These are phyloP conservation scores for Trematocara zebra DNA, from an alignment of 2,113 vertebrate species.

Conservation along the genomic window DNA sequence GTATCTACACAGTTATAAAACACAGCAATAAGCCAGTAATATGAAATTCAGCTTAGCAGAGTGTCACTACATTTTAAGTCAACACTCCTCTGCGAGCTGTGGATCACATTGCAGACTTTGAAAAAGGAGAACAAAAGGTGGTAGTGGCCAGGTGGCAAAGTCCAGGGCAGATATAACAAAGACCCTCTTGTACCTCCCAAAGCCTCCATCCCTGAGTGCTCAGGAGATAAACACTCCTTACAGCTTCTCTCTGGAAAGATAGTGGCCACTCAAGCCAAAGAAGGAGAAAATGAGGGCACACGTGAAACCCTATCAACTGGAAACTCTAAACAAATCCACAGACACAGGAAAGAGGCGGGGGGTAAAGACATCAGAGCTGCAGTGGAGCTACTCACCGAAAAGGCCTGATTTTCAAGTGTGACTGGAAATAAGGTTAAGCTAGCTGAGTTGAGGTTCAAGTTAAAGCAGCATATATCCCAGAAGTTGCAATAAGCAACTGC, in stretches of 20 bases:
- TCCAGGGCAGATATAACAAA: slow-evolving; percentile 55
- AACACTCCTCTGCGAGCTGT: neutral
- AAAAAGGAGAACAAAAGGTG: slow-evolving; percentile 55
- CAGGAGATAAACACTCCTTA: slow-evolving; percentile 29
- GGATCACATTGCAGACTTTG: slow-evolving; percentile 39
- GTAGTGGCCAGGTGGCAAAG: slow-evolving; percentile 43
- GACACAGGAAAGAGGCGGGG: neutral
- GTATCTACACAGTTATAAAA: neutral
- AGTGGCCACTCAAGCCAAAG: slow-evolving; percentile 10
- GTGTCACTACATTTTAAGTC: neutral
- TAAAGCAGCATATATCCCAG: neutral
- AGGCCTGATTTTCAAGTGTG: neutral
- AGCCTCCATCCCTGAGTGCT: slow-evolving; percentile 40
- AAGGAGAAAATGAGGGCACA: slow-evolving; percentile 26
- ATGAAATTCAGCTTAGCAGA: neutral
- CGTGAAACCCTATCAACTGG: slow-evolving; percentile 44
- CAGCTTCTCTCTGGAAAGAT: slow-evolving; percentile 5
- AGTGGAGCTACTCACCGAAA: neutral
- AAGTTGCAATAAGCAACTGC: neutral
- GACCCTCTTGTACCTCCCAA: slow-evolving; percentile 50
- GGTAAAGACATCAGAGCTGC: neutral
- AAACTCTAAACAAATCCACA: slow-evolving; percentile 34
- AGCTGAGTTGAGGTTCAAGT: neutral
- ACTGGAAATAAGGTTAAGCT: neutral
- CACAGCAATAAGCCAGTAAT: neutral